Percentiles rank a stretch among this genome's conserved stretches.
These are phyloP conservation scores for Lontra canadensis DNA, from an alignment of 2,113 vertebrate species.

Conservation along the genomic window DNA sequence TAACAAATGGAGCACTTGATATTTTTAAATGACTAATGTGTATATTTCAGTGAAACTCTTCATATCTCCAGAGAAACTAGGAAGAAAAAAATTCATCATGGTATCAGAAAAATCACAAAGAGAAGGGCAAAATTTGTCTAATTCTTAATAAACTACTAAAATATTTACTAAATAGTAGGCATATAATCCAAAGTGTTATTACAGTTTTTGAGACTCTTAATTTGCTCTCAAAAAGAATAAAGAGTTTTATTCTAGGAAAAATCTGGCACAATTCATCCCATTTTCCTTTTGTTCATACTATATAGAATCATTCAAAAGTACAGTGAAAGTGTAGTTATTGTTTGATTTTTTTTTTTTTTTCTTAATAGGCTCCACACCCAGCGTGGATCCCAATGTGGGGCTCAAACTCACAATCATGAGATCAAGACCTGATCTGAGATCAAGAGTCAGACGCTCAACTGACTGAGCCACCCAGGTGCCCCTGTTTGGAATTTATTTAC, in stretches of 20 bases:
- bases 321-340: neutral
- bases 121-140: neutral
- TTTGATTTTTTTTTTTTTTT: neutral
- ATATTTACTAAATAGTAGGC: neutral
- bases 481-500: neutral
- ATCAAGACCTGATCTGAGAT: neutral
- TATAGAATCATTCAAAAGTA: neutral
- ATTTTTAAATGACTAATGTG: slow-evolving; percentile 45
- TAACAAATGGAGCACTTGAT: neutral
- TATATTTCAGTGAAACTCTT: neutral
- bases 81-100: slow-evolving; percentile 35
- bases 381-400: neutral
- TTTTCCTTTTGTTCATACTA: slow-evolving; percentile 34
- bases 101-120: slow-evolving; percentile 33
- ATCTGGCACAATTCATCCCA: neutral
- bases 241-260: slow-evolving; percentile 18
- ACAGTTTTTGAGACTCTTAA: neutral
- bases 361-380: neutral
- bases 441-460: neutral
- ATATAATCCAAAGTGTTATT: neutral
- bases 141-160: slow-evolving; percentile 12
- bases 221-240: neutral
- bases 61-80: slow-evolving; percentile 7
- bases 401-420: neutral
- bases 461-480: neutral